Base-by-base conservation (phyloP, 2,113 vertebrate genomes). In the Chelonoidis abingdonii region DNA sequence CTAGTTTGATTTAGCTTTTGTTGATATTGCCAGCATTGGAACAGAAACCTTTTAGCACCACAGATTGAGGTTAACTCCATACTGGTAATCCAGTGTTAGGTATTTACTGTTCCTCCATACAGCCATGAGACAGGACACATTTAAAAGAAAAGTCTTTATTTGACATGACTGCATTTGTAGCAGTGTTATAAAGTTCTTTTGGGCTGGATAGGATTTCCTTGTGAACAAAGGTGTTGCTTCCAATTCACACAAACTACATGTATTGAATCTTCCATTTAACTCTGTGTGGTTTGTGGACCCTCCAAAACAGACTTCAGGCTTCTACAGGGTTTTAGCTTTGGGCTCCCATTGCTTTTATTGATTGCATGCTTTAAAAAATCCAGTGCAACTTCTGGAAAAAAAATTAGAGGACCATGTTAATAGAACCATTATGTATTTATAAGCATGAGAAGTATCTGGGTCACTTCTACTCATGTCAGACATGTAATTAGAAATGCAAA, bases 91-190 rank as follows among this genome's bases (percentile, higher is more conserved):
- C 27, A 1, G 12, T 4, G 57, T 54, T 50, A 27, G 85, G 17
- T 81, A 19, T 38, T 95, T 81, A n/a, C 35, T 69, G 17, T 69
- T 69, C 35, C 65, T 69, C n/a, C 19, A 21, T 38, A 21, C 31
- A 69, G 35, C 65, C 16, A 69, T 38, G 65, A 38, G n/a, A 21
- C 17, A 38, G 35, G 19, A 38, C 35, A 69, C 65, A 69, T 69
- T 69, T 69, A 54, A 86, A 84, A 91, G 94, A 83, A 92, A 83
- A 80, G 53, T 92, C 92, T 97, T 91, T 95, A 89, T 95, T 53
- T 59, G 17, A 54, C 44, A 29, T 4, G 38, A 50, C 2, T 49
- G 62, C 5, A 0, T 92, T 84, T 87, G 41, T n/a, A 83, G 93
- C 92, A 84, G 79, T 50, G 24, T 59, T 12, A 4, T 69, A 92